Evolutionary conservation across 2,113 vertebrate genomes (phyloP).

Genomic region (Scatophagus argus): DNA sequence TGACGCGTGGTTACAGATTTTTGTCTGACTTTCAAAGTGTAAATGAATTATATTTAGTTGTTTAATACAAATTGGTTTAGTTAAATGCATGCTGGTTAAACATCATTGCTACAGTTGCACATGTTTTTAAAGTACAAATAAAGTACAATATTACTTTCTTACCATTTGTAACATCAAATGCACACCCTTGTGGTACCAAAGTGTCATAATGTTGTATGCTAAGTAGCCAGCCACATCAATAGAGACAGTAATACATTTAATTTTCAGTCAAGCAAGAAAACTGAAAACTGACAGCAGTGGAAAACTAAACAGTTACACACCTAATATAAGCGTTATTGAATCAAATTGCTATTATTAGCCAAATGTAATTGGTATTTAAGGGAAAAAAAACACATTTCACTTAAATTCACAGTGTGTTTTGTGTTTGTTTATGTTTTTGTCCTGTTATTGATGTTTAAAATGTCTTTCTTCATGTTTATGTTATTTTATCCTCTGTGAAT

Average conservation of each 20-base stretch:
- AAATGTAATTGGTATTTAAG: not conserved
- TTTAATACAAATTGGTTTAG: not conserved
- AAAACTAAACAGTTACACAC: not conserved
- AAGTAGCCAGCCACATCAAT: not conserved
- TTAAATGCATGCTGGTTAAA: not conserved
- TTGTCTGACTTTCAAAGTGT: not conserved
- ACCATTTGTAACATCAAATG: not conserved
- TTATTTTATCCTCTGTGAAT: not conserved
- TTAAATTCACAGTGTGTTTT: not conserved
- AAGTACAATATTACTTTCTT: not conserved
- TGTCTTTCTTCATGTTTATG: not conserved
- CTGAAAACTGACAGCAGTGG: not conserved
- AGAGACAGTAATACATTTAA: not conserved
- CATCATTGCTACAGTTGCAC: not conserved
- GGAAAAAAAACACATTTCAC: not conserved
- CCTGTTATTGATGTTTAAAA: not conserved
- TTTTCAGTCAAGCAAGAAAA: not conserved
- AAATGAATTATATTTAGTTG: not conserved
- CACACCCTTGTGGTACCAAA: slow-evolving; percentile 53
- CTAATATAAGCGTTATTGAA: not conserved
- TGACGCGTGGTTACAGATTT: not conserved
- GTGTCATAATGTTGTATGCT: slow-evolving; percentile 3
- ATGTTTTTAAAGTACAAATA: not conserved
- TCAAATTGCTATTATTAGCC: not conserved
- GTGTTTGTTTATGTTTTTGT: not conserved